Conservation (phyloP, 2,888 invertebrate species). For the Dynastes tityus region DNA sequence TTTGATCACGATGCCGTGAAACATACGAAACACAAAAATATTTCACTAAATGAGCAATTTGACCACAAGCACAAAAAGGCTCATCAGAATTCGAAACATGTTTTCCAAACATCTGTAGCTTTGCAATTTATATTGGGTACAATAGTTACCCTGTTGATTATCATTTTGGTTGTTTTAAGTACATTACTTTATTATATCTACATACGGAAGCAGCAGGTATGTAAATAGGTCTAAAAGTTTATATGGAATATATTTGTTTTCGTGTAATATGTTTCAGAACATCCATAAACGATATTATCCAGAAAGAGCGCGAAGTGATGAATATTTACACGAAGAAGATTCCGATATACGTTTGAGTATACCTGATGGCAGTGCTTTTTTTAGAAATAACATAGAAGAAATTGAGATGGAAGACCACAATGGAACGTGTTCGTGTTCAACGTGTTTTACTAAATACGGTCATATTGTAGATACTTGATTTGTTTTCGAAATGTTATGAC, state of each 20-base stretch:
- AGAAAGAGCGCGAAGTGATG: not conserved
- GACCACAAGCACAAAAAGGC: constrained; percentile 1
- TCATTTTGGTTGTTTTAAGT: constrained; percentile 16
- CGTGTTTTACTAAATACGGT: not conserved
- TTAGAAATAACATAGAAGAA: not conserved
- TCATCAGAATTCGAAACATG: not conserved
- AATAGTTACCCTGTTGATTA: constrained; percentile 6
- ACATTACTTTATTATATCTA: constrained; percentile 7
- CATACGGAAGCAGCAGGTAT: constrained; percentile 6
- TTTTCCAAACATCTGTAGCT: not conserved
- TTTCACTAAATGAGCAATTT: not conserved
- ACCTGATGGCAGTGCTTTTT: constrained; percentile 6
- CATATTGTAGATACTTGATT: not conserved
- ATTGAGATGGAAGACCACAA: constrained; percentile 6
- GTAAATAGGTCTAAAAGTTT: not conserved
- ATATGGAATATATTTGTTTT: not conserved
- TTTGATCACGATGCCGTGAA: not conserved
- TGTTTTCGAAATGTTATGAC: not conserved
- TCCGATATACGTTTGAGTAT: not conserved
- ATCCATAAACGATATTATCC: constrained; percentile 29
- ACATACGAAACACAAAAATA: too few species aligned
- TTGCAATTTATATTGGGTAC: constrained; percentile 9
- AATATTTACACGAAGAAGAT: constrained; percentile 17
- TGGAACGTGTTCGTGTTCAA: constrained; percentile 4
- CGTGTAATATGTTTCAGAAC: not conserved